phyloP scores from a whole-genome alignment of 2,797 vertebrate species.

The Lagodon rhomboides region DNA sequence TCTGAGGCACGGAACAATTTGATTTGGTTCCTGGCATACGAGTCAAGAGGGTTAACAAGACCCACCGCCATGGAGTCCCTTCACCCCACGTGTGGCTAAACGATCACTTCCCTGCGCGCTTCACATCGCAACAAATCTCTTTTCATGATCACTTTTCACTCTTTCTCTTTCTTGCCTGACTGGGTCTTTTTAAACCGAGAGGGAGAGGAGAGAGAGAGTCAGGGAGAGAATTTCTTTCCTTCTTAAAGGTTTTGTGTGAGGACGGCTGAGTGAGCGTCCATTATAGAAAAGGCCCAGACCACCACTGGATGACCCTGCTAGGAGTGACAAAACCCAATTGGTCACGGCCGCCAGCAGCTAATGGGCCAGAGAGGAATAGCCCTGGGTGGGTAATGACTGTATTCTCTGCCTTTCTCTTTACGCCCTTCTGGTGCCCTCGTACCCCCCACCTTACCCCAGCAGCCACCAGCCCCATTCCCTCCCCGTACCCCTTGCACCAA shows the following conservation, averaged over 20 bases:
- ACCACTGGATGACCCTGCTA: constrained; percentile 95
- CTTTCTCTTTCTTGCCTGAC: constrained; percentile 80
- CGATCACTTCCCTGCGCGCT: constrained; percentile 77
- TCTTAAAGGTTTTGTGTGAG: constrained; percentile 79
- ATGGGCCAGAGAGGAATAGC: constrained; percentile 94
- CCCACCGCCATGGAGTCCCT: constrained; percentile 68
- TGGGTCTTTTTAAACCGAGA: constrained; percentile 76
- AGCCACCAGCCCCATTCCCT: constrained; percentile 70
- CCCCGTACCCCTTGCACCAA: constrained; percentile 46
- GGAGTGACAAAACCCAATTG: constrained; percentile 97
- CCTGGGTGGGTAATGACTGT: constrained; percentile 97
- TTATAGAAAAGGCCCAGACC: constrained; percentile 82
- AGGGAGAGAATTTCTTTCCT: constrained; percentile 69
- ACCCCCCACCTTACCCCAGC: constrained; percentile 55
- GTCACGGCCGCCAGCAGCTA: constrained; percentile 98
- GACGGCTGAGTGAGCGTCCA: constrained; percentile 81
- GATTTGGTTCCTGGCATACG: constrained; percentile 66
- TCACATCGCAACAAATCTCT: constrained; percentile 78
- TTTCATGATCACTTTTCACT: constrained; percentile 83
- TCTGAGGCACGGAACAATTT: constrained; percentile 65
- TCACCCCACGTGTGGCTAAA: constrained; percentile 82
- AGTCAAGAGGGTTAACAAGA: constrained; percentile 78
- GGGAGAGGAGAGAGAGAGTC: constrained; percentile 65
- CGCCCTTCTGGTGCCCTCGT: constrained; percentile 74
- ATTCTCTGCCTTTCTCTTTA: constrained; percentile 92